Conservation (phyloP, 2,797 vertebrate genomes). For the Decapterus maruadsi region DNA sequence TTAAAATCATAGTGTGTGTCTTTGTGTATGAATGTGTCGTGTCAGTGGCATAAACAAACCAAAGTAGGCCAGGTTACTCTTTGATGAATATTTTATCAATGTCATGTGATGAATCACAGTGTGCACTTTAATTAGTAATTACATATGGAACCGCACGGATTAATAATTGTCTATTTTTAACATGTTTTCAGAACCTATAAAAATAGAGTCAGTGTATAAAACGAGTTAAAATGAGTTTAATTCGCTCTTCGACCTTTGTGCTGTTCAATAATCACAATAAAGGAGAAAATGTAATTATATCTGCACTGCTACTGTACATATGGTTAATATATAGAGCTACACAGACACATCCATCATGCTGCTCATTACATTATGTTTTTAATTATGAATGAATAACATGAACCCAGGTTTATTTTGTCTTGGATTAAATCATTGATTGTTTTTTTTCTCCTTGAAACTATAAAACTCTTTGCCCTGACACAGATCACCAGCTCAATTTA, state of each 20-base stretch:
- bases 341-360: neutral
- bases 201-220: neutral
- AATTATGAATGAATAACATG: neutral
- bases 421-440: neutral
- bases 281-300: constrained; percentile 4
- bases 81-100: constrained; percentile 1
- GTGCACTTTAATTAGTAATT: neutral
- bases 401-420: neutral
- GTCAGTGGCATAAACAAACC: neutral
- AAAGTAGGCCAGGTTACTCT: constrained; percentile 1
- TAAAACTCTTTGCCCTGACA: neutral
- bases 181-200: neutral
- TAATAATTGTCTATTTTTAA: neutral
- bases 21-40: neutral
- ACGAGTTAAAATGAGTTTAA: neutral
- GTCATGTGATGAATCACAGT: neutral
- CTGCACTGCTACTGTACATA: neutral
- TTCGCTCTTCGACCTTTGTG: neutral
- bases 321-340: neutral
- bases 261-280: neutral
- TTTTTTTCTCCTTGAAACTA: neutral
- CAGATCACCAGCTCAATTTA: neutral
- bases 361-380: neutral
- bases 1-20: neutral
- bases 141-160: neutral